A percentile compares a stretch with the other conserved stretches of the same genome.
These are phyloP conservation scores for Bujurquina vittata DNA, from an alignment of 2,113 vertebrate species.

Conservation along the genomic window DNA sequence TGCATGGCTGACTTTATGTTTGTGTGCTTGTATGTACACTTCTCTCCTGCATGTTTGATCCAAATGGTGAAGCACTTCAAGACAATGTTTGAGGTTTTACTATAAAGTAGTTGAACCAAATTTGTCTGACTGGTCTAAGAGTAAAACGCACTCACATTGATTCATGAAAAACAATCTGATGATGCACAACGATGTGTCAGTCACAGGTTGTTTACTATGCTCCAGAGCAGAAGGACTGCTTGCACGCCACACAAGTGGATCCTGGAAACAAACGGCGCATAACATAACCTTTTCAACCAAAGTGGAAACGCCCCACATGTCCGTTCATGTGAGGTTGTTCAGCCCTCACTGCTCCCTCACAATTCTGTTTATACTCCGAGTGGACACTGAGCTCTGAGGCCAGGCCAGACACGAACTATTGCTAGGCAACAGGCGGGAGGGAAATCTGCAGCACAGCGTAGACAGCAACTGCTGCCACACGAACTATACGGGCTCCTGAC, in stretches of 20 bases:
- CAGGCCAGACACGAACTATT: conserved; percentile 57
- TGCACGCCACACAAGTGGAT: conserved; percentile 31
- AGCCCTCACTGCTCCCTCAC: conserved; percentile 52
- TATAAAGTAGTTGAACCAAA: background rate
- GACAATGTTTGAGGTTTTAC: background rate
- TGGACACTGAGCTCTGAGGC: conserved; percentile 46
- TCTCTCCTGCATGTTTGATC: background rate
- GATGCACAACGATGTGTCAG: background rate
- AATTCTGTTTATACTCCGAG: conserved; percentile 36
- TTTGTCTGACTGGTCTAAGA: background rate
- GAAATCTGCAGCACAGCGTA: conserved; percentile 46
- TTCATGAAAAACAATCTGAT: background rate
- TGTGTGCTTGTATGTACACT: background rate
- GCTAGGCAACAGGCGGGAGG: conserved; percentile 73
- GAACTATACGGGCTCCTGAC: conserved; percentile 37
- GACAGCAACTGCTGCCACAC: conserved; percentile 29
- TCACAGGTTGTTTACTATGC: background rate
- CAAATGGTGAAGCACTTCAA: background rate
- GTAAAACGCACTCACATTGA: background rate
- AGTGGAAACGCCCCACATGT: conserved; percentile 61
- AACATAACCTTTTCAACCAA: conserved; percentile 58
- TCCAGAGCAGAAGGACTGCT: conserved; percentile 35
- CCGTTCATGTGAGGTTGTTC: conserved; percentile 67
- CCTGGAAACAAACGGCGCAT: conserved; percentile 55
- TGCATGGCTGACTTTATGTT: background rate